phyloP scores from a whole-genome alignment of 2,888 invertebrate genomes.

The Smittia sp. region DNA sequence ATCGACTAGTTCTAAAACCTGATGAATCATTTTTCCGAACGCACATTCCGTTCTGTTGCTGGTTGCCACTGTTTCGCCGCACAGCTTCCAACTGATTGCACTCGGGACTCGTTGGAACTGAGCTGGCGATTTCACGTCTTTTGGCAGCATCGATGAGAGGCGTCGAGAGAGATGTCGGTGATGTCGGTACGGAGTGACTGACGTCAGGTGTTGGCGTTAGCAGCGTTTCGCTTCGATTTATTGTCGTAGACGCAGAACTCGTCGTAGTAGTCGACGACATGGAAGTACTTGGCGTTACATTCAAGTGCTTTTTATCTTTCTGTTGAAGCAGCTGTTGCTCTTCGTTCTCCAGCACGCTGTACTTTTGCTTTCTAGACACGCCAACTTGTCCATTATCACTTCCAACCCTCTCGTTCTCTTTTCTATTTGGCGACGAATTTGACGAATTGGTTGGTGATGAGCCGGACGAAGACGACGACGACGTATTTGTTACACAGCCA shows the following conservation, averaged over 20 bases:
- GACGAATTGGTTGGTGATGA: conserved; percentile 37
- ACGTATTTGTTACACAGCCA: conserved; percentile 30
- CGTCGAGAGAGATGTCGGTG: conserved; percentile 55
- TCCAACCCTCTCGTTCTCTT: conserved; percentile 23
- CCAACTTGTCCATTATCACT: neutral
- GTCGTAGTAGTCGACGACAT: conserved; percentile 45
- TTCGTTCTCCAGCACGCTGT: conserved; percentile 36
- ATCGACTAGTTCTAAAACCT: conserved; percentile 82
- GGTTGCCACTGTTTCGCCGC: conserved; percentile 47
- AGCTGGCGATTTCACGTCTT: conserved; percentile 56
- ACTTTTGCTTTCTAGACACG: conserved; percentile 3
- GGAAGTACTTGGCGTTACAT: conserved; percentile 37
- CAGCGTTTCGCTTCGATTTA: conserved; percentile 47
- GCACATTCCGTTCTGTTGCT: conserved; percentile 56
- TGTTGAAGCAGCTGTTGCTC: conserved; percentile 49
- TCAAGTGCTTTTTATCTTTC: conserved; percentile 43
- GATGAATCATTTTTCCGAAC: conserved; percentile 58
- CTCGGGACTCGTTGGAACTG: conserved; percentile 70
- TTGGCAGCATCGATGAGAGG: conserved; percentile 48
- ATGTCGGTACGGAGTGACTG: conserved; percentile 54
- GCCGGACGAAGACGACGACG: conserved; percentile 29
- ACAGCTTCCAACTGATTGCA: conserved; percentile 47
- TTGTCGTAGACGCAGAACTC: conserved; percentile 53
- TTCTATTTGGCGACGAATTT: conserved; percentile 27
- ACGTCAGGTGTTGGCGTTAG: conserved; percentile 48